Percentiles rank a stretch among this genome's conserved stretches.
phyloP scores from a whole-genome alignment of 2,113 vertebrate species.

The Herpailurus yagouaroundi region DNA sequence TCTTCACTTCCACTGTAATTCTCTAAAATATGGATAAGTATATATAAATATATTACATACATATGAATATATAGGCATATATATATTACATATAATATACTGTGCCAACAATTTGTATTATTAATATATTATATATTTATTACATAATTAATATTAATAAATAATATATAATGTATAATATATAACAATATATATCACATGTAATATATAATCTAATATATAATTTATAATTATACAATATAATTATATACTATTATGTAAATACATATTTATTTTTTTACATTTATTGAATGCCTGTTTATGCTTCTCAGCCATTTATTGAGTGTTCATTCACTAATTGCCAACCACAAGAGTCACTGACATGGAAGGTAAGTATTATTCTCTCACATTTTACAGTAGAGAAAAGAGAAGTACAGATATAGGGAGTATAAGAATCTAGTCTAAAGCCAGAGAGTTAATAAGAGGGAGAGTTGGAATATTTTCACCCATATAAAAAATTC shows the following conservation, averaged over 20 bases:
- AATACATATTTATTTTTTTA: neutral
- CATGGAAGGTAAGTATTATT: neutral
- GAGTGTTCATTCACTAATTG: neutral
- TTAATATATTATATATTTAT: neutral
- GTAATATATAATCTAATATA: neutral
- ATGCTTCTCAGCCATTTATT: neutral
- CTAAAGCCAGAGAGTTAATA: neutral
- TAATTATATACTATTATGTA: neutral
- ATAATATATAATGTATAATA: neutral
- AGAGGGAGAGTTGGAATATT: neutral
- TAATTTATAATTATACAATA: neutral
- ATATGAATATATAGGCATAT: no score
- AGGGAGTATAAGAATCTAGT: neutral
- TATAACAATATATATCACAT: neutral
- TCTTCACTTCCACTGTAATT: neutral
- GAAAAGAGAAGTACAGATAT: neutral
- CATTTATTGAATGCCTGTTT: neutral
- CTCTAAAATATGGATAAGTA: neutral
- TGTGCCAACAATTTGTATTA: neutral
- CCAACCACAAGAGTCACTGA: neutral
- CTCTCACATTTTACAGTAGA: neutral
- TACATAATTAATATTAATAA: neutral
- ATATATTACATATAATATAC: neutral
- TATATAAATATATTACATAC: neutral
- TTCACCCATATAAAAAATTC: neutral